These are phyloP conservation scores for Numida meleagris DNA, from an alignment of 2,113 vertebrate genomes.

Conservation along the genomic window DNA sequence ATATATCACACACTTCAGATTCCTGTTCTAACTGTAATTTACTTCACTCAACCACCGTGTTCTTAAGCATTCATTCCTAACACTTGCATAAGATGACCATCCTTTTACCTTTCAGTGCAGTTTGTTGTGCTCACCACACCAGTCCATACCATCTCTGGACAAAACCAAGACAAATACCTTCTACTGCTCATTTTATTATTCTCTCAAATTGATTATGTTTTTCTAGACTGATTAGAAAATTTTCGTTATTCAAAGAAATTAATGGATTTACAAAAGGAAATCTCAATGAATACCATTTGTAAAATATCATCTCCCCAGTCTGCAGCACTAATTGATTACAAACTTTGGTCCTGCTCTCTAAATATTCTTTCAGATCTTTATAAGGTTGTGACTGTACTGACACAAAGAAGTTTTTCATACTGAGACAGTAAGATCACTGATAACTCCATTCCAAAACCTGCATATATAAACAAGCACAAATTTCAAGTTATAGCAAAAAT, in stretches of 20 bases:
- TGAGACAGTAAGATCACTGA: not conserved
- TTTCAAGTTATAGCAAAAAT: not conserved
- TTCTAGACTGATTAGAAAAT: not conserved
- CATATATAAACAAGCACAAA: not conserved
- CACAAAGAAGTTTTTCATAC: not conserved
- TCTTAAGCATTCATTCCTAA: not conserved
- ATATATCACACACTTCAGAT: not conserved
- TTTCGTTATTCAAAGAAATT: not conserved
- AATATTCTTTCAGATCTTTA: not conserved
- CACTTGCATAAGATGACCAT: not conserved
- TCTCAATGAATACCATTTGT: not conserved
- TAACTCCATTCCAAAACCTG: not conserved
- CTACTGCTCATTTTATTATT: not conserved
- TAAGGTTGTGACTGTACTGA: rapidly evolving
- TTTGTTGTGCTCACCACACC: not conserved
- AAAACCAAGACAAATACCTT: not conserved
- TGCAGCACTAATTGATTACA: not conserved
- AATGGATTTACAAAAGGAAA: not conserved
- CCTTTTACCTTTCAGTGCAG: not conserved
- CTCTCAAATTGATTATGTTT: not conserved
- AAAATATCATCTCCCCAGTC: not conserved
- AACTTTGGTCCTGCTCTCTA: not conserved
- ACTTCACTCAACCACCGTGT: rapidly evolving
- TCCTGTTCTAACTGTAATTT: not conserved
- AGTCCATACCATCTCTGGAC: not conserved